Percentiles rank a stretch among this genome's conserved stretches.
These are phyloP conservation scores for Crocodylus rhombifer DNA, from an alignment of 2,797 vertebrate genomes.

Conservation along the genomic window DNA sequence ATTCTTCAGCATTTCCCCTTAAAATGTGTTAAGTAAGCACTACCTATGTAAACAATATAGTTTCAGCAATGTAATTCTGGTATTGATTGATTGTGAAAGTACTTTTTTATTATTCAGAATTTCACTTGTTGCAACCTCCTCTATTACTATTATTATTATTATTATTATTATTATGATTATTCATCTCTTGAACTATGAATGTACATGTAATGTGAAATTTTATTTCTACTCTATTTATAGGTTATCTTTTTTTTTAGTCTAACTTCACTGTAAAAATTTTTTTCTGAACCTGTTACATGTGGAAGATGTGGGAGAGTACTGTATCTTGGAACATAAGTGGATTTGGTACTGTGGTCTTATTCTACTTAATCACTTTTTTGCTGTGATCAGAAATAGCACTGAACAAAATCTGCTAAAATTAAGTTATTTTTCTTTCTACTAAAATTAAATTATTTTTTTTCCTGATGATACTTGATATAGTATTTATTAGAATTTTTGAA, in stretches of 20 bases:
- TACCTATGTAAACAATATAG: slow-evolving; percentile 66
- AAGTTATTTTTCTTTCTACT: slow-evolving; percentile 78
- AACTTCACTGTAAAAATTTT: slow-evolving; percentile 76
- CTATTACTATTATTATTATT: background rate
- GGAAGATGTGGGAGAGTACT: slow-evolving; percentile 74
- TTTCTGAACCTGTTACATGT: slow-evolving; percentile 77
- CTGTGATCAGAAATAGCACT: slow-evolving; percentile 76
- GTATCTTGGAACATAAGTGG: slow-evolving; percentile 71
- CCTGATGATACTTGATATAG: slow-evolving; percentile 82
- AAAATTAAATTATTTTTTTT: slow-evolving; percentile 78
- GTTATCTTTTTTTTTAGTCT: slow-evolving; percentile 62
- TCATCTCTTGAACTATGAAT: slow-evolving; percentile 76
- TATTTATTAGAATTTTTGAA: slow-evolving; percentile 80
- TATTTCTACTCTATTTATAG: slow-evolving; percentile 74
- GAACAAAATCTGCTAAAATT: slow-evolving; percentile 78
- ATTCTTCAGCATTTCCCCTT: slow-evolving; percentile 25
- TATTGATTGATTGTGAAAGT: background rate
- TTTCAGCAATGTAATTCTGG: background rate
- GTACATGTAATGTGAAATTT: slow-evolving; percentile 80
- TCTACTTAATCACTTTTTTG: slow-evolving; percentile 72
- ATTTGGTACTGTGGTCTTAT: slow-evolving; percentile 79
- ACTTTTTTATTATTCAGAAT: slow-evolving; percentile 16
- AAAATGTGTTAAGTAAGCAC: slow-evolving; percentile 63
- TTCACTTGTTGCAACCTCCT: slow-evolving; percentile 63
- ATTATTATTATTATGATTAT: background rate